Conservation (phyloP, 2,797 vertebrate genomes). For the Atherinosoma microstoma region DNA sequence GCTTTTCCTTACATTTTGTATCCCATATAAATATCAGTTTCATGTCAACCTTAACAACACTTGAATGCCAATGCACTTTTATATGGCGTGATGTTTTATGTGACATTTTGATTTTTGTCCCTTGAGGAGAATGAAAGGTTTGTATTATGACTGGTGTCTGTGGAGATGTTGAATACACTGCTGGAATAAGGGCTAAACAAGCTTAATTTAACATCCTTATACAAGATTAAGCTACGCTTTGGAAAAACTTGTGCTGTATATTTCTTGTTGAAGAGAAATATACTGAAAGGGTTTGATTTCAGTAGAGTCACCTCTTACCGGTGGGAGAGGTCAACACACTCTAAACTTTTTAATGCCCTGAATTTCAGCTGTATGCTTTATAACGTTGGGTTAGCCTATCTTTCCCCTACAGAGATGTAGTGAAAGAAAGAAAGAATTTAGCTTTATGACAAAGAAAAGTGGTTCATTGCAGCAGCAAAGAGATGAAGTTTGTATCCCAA, state of each 20-base stretch:
- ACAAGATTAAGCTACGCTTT: neutral
- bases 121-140: too few species aligned
- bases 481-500: too few species aligned
- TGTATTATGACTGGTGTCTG: too few species aligned
- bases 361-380: neutral
- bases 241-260: neutral
- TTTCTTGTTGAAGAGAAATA: neutral
- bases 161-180: neutral
- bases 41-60: neutral
- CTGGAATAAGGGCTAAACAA: neutral
- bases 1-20: neutral
- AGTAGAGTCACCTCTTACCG: conserved; percentile 38
- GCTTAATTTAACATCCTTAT: neutral
- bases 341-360: too few species aligned
- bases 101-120: too few species aligned
- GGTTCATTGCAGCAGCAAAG: too few species aligned
- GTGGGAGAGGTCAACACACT: neutral
- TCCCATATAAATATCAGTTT: neutral
- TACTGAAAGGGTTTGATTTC: neutral
- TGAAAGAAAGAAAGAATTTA: too few species aligned
- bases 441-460: too few species aligned
- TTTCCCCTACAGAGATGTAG: too few species aligned
- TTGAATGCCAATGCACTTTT: neutral
- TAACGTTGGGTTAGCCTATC: too few species aligned
- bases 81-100: neutral